Base-by-base conservation (phyloP, 64 coral and sea anemone genomes). In the Montipora efflorescens region DNA sequence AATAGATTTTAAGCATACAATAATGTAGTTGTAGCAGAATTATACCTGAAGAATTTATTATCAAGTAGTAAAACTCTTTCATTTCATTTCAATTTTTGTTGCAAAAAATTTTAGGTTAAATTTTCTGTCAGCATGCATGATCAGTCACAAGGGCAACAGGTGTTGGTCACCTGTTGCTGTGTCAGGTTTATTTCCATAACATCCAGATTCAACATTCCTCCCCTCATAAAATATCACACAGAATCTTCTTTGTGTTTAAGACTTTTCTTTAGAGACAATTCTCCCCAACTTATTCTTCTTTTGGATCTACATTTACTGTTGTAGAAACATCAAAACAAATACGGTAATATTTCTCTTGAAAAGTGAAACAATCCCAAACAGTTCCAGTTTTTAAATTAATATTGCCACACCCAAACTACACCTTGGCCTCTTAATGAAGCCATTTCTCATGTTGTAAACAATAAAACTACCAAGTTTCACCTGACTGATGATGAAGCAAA, bases 391-490 rank as follows among this genome's bases (percentile, higher is more conserved):
- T 51, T 1, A 3, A 8, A 49, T 86, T 21, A 23, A 10, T 19
- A 3, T 50, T 25, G 46, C 82, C 82, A 86, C 82, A 72, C 82
- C 82, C 66, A 69, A 72, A 72, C 82, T 86, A 62, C 82, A 72
- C 82, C 82, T 68, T 71, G 46, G 4, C 68, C 2, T 71, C 20
- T 5, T 51, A 15, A 46, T 81, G 16, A 81, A 18, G 79, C 79
- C 22, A 81, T 67, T 1, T 49, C n/a, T 48, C 82, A 86, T 66
- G 47, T n/a, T 86, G 66, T 86, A 86, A 86, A 86, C 82, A 86
- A 69, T 82, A 72, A 12, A 72, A 12, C 66, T 47, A 23, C 6
- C 66, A 15, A 50, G 66, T 44, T 86, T 86, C 45, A 86, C 62
- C 61, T 20, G 61, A 51, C 11, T 23, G 14, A 48, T 83, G 81